Base-by-base conservation (phyloP, 2,797 vertebrate species). In the Gallinago stenura region DNA sequence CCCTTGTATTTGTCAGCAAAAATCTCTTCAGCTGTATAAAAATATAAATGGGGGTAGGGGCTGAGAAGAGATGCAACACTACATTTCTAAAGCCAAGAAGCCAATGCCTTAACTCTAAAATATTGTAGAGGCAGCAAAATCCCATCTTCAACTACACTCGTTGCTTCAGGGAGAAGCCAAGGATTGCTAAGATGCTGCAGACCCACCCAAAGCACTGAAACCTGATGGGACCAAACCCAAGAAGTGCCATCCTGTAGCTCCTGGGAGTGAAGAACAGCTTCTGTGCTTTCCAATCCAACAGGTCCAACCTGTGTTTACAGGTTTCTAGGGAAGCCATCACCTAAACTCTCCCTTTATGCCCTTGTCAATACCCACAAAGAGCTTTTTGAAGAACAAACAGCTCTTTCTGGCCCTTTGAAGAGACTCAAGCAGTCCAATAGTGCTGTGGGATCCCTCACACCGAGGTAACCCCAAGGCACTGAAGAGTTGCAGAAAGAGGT, bases 61-160 rank as follows among this genome's bases (percentile, higher is more conserved):
- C 64, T 58, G 33, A 45, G 58, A 24, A 53, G 12, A 79, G 41
- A 56, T 28, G 19, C 39, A n/a, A 19, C 45, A 26, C 2, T 35
- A 6, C 15, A 2, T 0, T 10, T 18, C n/a, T 37, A 1, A 51
- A 1, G 6, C 1, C 28, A 31, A 61, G 33, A 57, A 81, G 50
- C 10, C 39, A 48, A 3, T 26, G 4, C 28, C 17, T 61, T 26
- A 56, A 62, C 28, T 64, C n/a, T 26, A 19, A 0, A 30, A 0
- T 15, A 21, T 11, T 68, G 39, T 20, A 26, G 28, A 69, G 60
- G 41, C 26, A 54, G 37, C 10, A 69, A 61, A 72, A 62, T 24
- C 33, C 19, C 75, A 39, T 18, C 24, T 43, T 58, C 18, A 26
- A 25, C 24, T 18, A 20, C 28, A 9, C 5, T 20, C 0, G 1